Conservation (phyloP, 2,888 invertebrate genomes). For the Synergus japonicus region DNA sequence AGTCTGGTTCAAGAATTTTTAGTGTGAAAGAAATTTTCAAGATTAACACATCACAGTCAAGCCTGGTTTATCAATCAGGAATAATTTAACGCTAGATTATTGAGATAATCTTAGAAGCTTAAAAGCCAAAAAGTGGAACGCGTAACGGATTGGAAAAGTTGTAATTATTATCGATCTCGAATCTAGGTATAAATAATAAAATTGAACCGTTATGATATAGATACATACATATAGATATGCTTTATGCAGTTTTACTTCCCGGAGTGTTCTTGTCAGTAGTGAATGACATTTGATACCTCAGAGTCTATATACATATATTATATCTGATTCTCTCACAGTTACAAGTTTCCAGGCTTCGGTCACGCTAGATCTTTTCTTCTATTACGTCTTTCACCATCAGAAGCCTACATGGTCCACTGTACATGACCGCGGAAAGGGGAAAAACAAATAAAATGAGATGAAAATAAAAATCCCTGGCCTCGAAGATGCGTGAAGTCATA, state of each 20-base stretch:
- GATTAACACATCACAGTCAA: too few relatives aligned
- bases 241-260: constrained; percentile 11
- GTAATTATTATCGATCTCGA: constrained; percentile 25
- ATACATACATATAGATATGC: not conserved
- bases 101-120: not conserved
- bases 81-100: not conserved
- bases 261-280: not conserved
- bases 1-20: not conserved
- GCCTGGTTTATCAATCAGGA: not conserved
- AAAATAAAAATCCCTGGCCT: constrained; percentile 44
- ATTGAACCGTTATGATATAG: constrained; percentile 22
- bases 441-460: not conserved
- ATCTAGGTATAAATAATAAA: constrained; percentile 10
- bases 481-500: constrained; percentile 48
- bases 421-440: not conserved
- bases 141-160: constrained; percentile 24
- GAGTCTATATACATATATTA: not conserved
- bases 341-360: constrained; percentile 1
- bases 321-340: constrained; percentile 11
- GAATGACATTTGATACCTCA: constrained; percentile 20
- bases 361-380: constrained; percentile 23
- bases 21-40: too few relatives aligned
- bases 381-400: constrained; percentile 2
- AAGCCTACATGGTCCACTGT: constrained; percentile 6
- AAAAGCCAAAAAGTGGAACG: constrained; percentile 20